phyloP scores from a whole-genome alignment of 1,140 invertebrate genomes.

The Asbolus verrucosus region DNA sequence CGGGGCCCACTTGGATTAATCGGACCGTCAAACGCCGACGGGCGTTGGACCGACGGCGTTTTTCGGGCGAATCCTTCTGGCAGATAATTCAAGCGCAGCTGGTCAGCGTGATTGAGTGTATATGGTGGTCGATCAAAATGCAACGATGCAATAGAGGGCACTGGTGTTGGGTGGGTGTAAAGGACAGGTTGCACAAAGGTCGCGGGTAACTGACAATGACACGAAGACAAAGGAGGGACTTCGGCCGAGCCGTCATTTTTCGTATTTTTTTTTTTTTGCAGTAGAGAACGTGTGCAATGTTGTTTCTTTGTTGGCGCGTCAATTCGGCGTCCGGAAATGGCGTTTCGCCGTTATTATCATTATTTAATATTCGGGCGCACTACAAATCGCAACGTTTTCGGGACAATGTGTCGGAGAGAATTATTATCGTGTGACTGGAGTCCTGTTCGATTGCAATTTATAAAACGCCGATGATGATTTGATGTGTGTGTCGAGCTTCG shows the following conservation, averaged over 20 bases:
- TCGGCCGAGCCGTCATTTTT: constrained; percentile 65
- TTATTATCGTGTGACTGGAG: too few species aligned
- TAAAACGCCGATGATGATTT: constrained; percentile 34
- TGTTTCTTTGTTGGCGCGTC: constrained; percentile 52
- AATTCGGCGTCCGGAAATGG: constrained; percentile 8
- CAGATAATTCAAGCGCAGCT: constrained; percentile 7
- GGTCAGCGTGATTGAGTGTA: constrained; percentile 46
- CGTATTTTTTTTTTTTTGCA: constrained; percentile 48
- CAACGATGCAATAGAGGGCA: constrained; percentile 63
- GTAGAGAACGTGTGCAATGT: constrained; percentile 60
- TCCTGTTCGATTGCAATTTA: constrained; percentile 33
- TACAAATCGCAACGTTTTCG: constrained; percentile 38
- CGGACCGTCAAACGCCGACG: too few species aligned
- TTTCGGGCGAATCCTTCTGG: too few species aligned
- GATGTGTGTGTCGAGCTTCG: constrained; percentile 39
- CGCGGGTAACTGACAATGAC: constrained; percentile 69
- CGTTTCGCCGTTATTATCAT: too few species aligned
- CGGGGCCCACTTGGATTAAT: too few species aligned
- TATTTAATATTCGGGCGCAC: constrained; percentile 3
- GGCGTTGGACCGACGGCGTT: too few species aligned
- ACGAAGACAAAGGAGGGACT: constrained; percentile 74
- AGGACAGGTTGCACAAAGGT: constrained; percentile 56
- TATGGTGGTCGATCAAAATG: constrained; percentile 62
- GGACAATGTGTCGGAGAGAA: constrained; percentile 12
- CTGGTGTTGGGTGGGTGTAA: constrained; percentile 67